These are phyloP conservation scores for Theristicus caerulescens DNA, from an alignment of 2,113 vertebrate genomes.

Conservation along the genomic window DNA sequence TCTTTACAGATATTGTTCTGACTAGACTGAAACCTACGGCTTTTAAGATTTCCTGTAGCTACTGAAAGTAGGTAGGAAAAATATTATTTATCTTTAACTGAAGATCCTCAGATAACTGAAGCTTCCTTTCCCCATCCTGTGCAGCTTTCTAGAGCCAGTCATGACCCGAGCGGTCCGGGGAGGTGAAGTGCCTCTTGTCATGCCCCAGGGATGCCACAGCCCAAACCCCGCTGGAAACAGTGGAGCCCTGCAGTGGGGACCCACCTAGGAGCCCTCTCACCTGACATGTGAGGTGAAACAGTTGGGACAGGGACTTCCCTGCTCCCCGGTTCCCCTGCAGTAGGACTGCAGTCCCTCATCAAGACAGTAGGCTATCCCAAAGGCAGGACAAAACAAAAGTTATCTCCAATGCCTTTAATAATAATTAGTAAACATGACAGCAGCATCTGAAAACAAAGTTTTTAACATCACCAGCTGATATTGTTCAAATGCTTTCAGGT, in stretches of 20 bases:
- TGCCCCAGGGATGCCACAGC: fast-evolving
- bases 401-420: not conserved
- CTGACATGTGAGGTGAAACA: fast-evolving
- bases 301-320: not conserved
- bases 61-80: not conserved
- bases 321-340: not conserved
- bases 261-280: fast-evolving
- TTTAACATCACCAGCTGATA: not conserved
- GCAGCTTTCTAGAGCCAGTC: not conserved
- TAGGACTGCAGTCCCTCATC: not conserved
- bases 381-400: not conserved
- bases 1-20: not conserved
- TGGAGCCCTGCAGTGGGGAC: fast-evolving
- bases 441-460: not conserved
- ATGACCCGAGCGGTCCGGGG: fast-evolving
- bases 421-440: not conserved
- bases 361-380: not conserved
- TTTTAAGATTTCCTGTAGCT: not conserved
- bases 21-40: not conserved
- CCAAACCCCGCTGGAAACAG: not conserved
- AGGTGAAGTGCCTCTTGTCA: not conserved
- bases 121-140: fast-evolving
- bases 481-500: not conserved
- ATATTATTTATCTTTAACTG: not conserved
- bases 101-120: not conserved